Conservation (phyloP, 2,113 vertebrate species). For the Lepidothrix coronata region DNA sequence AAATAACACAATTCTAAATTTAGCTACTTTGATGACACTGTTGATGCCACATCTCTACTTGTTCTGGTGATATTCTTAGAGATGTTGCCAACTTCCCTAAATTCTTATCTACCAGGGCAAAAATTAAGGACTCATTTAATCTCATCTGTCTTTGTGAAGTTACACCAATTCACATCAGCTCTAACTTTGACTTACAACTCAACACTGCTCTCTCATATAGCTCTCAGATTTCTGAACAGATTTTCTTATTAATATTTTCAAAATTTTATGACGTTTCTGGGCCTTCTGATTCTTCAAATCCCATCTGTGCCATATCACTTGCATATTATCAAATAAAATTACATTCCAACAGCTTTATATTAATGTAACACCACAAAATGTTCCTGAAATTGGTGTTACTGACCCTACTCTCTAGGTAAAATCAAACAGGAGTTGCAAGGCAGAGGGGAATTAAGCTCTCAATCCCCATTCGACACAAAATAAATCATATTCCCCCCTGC, state of each 20-base stretch:
- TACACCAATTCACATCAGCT: neutral
- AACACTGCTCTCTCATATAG: neutral
- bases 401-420: neutral
- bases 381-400: neutral
- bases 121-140: neutral
- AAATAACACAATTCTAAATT: neutral
- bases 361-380: neutral
- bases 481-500: neutral
- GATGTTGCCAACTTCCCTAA: neutral
- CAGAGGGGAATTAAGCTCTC: neutral
- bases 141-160: neutral
- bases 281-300: neutral
- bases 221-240: neutral
- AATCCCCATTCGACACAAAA: neutral
- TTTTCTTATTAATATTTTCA: neutral
- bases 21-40: neutral
- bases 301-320: neutral
- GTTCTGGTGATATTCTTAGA: neutral
- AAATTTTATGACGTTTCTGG: neutral
- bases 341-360: neutral
- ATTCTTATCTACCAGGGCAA: neutral
- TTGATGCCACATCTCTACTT: neutral
- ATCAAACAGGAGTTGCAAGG: neutral
- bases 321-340: neutral
- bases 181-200: neutral